Evolutionary conservation across 2,888 invertebrate genomes (phyloP), one percentile per base, ranked within the genome.

Genomic region (Harpalus rubripes): DNA sequence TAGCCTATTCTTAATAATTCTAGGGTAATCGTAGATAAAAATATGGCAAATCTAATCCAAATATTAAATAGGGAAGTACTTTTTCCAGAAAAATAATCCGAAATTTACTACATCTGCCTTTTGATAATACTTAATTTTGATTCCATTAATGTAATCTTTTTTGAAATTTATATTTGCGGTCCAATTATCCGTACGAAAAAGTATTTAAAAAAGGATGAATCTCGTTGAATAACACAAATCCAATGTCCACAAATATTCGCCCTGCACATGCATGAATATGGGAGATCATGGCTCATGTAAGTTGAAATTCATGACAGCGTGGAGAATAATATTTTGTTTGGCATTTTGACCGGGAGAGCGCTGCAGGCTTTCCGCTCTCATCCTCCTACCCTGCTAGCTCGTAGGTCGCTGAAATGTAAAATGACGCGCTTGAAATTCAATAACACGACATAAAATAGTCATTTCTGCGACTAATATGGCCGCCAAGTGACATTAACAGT

Each of bases 391-490:
- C 58, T 72, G 1, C 39, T 1, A 3, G 59, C 18, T 32, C 58
- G 15, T 58, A 8, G 80, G 7, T 7, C 41, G 61, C 59, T 78
- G 61, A 80, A 80, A 81, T 68, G 81, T 81, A 72, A 81, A 65
- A 81, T 72, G 81, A 61, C 80, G 61, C 61, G 80, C 59, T 84
- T 65, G 84, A 78, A 78, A 84, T 84, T 84, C 84, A 84, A 84
- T 78, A 84, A 84, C 84, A 78, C 52, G 61, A 63, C 84, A 84
- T 84, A 84, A 84, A 84, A 84, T 84, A 78, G 84, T 84, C 78
- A 78, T 84, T 84, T 76, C 78, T 84, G 84, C 52, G 76, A 61
- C 78, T 84, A 84, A 84, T 84, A 84, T 84, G 84, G 74, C 22
- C 84, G 78, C 76, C 15, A 84, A 84, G 44, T 76, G 84, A 84